Evolutionary conservation across 2,797 vertebrate genomes (phyloP), one percentile per base, ranked within the genome.

Genomic region (Lagocephalus sceleratus): DNA sequence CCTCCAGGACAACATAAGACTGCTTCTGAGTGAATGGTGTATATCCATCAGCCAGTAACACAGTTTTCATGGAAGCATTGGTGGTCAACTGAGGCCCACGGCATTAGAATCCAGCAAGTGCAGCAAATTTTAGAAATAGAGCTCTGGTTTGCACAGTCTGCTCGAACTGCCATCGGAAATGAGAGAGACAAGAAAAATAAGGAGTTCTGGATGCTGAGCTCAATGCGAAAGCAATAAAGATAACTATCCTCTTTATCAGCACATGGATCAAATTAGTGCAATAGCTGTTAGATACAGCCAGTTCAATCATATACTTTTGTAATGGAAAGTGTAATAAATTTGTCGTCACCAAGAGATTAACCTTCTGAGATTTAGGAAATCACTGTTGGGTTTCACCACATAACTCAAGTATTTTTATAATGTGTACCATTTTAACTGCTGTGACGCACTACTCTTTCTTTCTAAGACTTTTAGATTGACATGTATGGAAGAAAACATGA

Each of bases 161-260:
- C 26, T 22, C 8, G 29, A 16, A 45, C 54, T 49, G 41, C 54
- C 21, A 15, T 60, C 26, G 61, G 76, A 79, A 85, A 79, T 81
- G 60, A 81, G 70, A 49, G 40, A 20, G 35, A 11, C 3, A 11
- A 44, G 17, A 12, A 14, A 4, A 10, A 17, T 7, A 9, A 69
- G 44, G 12, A 60, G 46, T 63, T 63, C 45, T 63, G 54, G 22
- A 69, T 0, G 20, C 29, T 29, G 57, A 41, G 46, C 32, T 51
- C 46, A 48, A 46, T 22, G 50, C 26, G 57, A 69, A 51, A n/a
- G 11, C 60, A 66, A 73, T 84, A 75, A 83, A 81, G 70, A 76
- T 81, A 68, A 66, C 23, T 26, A 43, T 68, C 69, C 39, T 54
- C 29, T 1, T 51, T 70, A 74, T 84, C 79, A 63, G 58, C 76